These are phyloP conservation scores for fruit fly (Drosophila melanogaster) DNA, from an alignment of 1,140 invertebrate genomes.

Conservation along the genomic window DNA sequence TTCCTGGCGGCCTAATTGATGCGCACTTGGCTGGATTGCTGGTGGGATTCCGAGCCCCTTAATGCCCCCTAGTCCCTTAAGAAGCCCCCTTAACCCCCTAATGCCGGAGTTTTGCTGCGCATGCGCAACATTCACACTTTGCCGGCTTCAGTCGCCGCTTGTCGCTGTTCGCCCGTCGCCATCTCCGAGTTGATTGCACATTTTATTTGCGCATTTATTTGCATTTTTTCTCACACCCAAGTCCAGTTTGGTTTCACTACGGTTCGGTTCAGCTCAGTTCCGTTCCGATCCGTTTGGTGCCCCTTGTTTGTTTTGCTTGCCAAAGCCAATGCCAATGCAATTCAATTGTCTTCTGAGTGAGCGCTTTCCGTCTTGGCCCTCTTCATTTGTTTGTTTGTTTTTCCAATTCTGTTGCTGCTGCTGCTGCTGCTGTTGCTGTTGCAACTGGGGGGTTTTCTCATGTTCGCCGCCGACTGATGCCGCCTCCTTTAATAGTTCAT, in stretches of 20 bases:
- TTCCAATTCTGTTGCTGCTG: conserved; percentile 22
- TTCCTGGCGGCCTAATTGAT: conserved; percentile 79
- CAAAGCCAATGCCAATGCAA: conserved; percentile 58
- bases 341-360: conserved; percentile 73
- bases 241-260: conserved; percentile 1
- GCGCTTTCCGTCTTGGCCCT: conserved; percentile 56
- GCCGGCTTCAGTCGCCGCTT: conserved; percentile 35
- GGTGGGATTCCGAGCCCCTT: conserved; percentile 6
- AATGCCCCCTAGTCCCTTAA: too few species aligned
- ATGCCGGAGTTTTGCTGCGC: conserved; percentile 49
- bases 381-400: conserved; percentile 60
- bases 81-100: neutral
- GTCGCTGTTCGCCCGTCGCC: conserved; percentile 61
- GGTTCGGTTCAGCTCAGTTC: neutral
- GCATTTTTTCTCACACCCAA: conserved; percentile 78
- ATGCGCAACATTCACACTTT: conserved; percentile 83
- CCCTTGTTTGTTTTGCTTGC: conserved; percentile 47
- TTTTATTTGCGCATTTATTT: conserved; percentile 84
- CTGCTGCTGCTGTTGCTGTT: conserved; percentile 2
- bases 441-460: conserved; percentile 61
- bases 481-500: conserved; percentile 78
- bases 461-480: conserved; percentile 64
- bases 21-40: conserved; percentile 59
- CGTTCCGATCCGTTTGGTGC: conserved; percentile 3
- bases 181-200: conserved; percentile 75